Evolutionary conservation across 1,140 invertebrate species (phyloP).

Genomic region (Cherax quadricarinatus): DNA sequence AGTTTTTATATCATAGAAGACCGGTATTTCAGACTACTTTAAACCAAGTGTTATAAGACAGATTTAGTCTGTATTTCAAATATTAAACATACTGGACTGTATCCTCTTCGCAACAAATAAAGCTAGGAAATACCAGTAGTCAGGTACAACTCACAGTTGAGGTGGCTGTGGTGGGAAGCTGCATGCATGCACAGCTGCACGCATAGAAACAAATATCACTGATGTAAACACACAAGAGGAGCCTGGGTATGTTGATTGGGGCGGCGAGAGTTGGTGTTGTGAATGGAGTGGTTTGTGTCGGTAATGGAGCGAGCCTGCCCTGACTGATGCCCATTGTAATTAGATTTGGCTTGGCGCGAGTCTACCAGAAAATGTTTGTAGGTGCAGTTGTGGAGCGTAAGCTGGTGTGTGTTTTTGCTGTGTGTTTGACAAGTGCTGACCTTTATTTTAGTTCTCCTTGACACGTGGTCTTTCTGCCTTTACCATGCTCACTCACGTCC

Average conservation of each 20-base stretch:
- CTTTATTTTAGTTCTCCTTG: too few species aligned
- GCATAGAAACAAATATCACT: neutral
- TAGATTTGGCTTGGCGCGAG: neutral
- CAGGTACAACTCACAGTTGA: too few species aligned
- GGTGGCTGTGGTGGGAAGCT: neutral
- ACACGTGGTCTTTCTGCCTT: too few species aligned
- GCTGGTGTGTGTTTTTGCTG: neutral
- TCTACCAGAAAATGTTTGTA: neutral
- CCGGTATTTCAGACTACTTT: too few species aligned
- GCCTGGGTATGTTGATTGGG: neutral
- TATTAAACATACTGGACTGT: too few species aligned
- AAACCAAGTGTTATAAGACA: too few species aligned
- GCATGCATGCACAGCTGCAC: conserved; percentile 18
- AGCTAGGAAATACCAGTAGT: too few species aligned
- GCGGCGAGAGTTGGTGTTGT: neutral
- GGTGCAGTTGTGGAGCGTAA: neutral
- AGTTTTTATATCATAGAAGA: too few species aligned
- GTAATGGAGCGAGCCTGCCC: neutral
- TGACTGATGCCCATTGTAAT: neutral
- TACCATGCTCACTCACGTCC: too few species aligned
- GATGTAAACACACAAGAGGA: conserved; percentile 1
- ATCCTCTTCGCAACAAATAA: too few species aligned
- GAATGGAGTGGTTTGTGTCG: neutral
- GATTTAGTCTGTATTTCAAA: too few species aligned
- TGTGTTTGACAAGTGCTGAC: neutral